Base-by-base conservation (phyloP, 2,797 vertebrate genomes). In the Mionectes olivaceus region DNA sequence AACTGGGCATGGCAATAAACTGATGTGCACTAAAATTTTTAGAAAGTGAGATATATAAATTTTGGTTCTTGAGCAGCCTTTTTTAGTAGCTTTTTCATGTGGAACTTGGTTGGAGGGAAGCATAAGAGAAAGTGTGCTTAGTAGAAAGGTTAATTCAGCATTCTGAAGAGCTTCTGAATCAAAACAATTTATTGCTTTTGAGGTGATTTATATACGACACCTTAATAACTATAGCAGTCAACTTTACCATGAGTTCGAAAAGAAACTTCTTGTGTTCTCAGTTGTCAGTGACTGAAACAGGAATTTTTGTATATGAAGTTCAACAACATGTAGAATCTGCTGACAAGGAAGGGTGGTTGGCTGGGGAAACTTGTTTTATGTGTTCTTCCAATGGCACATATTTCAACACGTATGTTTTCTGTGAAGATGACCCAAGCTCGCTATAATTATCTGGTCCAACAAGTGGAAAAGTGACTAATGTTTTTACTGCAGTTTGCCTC, bases 381-480 rank as follows among this genome's bases (percentile, higher is more conserved):
- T 87, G 55, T 73, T 35, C 67, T 83, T 85, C 87, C 39, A 77
- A 60, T 53, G 44, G 52, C 52, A 49, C 19, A 0, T 55, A 59
- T 60, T 89, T 87, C 55, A 87, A 55, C 65, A 65, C 0, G 0
- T 59, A 27, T 50, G 25, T 80, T 56, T 93, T 77, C 71, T 70
- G 30, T 87, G 81, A 93, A 63, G 67, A 68, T 94, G 75, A 80
- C 89, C 78, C 19, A 65, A 83, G 56, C 61, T 91, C 25, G 13
- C 53, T 87, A 5, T 89, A 94, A 91, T 91, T 94, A 82, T 50
- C 86, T 87, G 44, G 10, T 83, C 41, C 71, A 87, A 87, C 81
- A 93, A 87, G 60, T 85, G 16, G 25, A 60, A 61, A 83, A 88
- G 39, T 95, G 82, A 92, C 76, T 92, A 82, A 89, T 71, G 75